These are phyloP conservation scores for Aramus guarauna DNA, from an alignment of 2,113 vertebrate genomes.

Conservation along the genomic window DNA sequence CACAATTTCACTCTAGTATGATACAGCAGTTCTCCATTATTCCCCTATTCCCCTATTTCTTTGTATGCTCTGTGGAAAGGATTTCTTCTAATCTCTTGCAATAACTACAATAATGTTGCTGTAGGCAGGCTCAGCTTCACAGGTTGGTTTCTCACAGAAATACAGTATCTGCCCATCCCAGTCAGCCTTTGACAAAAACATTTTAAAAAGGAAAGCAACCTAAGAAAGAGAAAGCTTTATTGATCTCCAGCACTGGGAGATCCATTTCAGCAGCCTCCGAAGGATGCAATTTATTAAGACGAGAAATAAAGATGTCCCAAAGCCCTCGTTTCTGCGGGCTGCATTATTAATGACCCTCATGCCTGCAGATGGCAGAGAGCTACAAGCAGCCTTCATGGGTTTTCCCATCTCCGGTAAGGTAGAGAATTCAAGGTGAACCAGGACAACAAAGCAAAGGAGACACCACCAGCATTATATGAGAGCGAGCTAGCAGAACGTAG, in stretches of 20 bases:
- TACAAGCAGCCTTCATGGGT: neutral
- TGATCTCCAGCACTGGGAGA: neutral
- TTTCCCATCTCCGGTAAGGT: neutral
- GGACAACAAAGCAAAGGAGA: neutral
- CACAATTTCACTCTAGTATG: rapidly evolving
- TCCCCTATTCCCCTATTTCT: neutral
- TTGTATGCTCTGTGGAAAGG: neutral
- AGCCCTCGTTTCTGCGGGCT: neutral
- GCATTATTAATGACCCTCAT: neutral
- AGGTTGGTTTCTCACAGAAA: neutral
- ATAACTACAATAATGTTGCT: neutral
- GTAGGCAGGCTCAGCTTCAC: neutral
- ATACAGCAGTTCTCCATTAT: neutral
- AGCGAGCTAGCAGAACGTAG: neutral
- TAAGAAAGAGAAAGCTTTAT: neutral
- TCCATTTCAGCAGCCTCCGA: neutral
- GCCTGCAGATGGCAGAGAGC: neutral
- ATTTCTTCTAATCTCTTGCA: neutral
- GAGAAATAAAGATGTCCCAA: neutral
- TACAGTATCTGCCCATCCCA: neutral
- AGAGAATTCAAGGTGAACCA: neutral
- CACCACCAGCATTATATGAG: rapidly evolving
- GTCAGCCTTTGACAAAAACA: neutral
- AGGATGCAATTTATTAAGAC: neutral
- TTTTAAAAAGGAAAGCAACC: neutral